Conservation (phyloP, 2,113 vertebrate genomes). For the Crotalus viridis region DNA sequence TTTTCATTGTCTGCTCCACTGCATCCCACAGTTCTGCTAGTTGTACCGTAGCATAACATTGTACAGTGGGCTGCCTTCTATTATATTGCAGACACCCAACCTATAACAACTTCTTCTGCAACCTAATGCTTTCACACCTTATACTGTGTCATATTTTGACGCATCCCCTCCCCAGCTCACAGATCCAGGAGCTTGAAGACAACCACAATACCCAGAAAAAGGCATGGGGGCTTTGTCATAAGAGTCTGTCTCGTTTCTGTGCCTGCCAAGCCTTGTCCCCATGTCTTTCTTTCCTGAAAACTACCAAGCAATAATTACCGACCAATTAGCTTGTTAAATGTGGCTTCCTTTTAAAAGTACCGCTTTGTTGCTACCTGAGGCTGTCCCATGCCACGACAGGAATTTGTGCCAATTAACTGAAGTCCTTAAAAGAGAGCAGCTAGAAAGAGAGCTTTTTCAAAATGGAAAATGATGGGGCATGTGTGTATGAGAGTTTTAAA, state of each 20-base stretch:
- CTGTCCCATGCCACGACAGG: slow-evolving; percentile 3
- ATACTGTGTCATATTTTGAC: not conserved
- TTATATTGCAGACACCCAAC: not conserved
- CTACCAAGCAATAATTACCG: slow-evolving; percentile 22
- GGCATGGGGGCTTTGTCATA: not conserved
- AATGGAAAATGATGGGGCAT: not conserved
- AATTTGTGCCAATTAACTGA: slow-evolving; percentile 15
- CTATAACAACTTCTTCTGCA: not conserved
- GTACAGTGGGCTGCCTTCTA: not conserved
- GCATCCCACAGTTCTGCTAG: not conserved
- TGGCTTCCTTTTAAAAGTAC: slow-evolving; percentile 15
- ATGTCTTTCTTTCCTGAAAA: not conserved
- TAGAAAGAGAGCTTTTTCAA: not conserved
- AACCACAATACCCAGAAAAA: rapidly evolving
- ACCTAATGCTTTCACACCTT: not conserved
- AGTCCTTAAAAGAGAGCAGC: not conserved
- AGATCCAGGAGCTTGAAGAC: not conserved
- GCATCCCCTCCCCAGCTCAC: not conserved
- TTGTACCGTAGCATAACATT: no score
- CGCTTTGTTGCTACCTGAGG: slow-evolving; percentile 28
- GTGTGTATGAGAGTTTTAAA: not conserved
- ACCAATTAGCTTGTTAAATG: slow-evolving; percentile 34
- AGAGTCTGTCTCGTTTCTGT: not conserved
- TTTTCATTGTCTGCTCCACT: not conserved
- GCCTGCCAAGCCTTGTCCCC: not conserved